Evolutionary conservation across 53 echinoderm and acorn worm species (phyloP).

Genomic region (Arbacia lixula): DNA sequence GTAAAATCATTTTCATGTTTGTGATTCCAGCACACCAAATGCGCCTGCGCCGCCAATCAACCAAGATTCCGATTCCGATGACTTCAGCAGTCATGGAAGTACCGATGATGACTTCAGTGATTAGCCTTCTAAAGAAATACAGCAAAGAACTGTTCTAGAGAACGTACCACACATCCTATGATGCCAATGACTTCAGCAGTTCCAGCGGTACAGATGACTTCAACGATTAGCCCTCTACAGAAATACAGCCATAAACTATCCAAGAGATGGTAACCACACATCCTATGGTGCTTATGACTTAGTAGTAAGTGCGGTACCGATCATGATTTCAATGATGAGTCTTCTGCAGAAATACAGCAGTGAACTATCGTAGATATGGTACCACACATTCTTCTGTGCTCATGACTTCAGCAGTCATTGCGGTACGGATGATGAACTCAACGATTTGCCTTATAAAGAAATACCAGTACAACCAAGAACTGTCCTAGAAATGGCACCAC

Average conservation of each 20-base stretch:
- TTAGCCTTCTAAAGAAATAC: not conserved
- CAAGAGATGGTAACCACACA: not conserved
- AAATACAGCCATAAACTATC: constrained; percentile 69
- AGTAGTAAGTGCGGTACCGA: no score
- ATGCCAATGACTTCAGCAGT: constrained; percentile 59
- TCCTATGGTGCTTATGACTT: not conserved
- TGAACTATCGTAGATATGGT: no score
- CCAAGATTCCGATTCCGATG: constrained; percentile 65
- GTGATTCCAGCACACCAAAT: constrained; percentile 72
- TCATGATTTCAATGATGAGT: no score
- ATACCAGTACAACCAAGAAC: no score
- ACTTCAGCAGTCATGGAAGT: constrained; percentile 58
- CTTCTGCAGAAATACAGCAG: no score
- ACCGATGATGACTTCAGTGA: constrained; percentile 79
- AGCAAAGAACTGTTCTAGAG: not conserved
- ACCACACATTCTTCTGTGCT: no score
- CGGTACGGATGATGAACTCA: no score
- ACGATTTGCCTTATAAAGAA: no score
- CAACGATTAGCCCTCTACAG: no score
- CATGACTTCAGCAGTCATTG: no score
- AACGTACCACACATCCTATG: no score
- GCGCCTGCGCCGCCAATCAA: constrained; percentile 86
- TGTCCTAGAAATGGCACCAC: no score
- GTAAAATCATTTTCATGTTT: not conserved
- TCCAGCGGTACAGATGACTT: constrained; percentile 61